A percentile compares a stretch with the other conserved stretches of the same genome.
phyloP scores from a whole-genome alignment of 1,140 invertebrate genomes.

The Hesperophylax magnus region DNA sequence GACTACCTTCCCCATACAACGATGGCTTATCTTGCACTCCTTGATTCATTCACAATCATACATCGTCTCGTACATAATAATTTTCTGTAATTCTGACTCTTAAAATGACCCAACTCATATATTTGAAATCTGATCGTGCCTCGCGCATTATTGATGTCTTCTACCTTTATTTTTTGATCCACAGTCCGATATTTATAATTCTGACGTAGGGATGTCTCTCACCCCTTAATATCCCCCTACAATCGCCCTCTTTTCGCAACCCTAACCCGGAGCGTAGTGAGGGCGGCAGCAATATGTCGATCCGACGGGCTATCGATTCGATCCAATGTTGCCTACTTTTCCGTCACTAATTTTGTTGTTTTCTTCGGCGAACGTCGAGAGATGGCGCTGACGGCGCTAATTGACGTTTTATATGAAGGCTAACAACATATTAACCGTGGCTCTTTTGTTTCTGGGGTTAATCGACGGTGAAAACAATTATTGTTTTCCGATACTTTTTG shows the following conservation, averaged over 20 bases:
- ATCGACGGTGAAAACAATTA: neutral
- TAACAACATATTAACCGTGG: neutral
- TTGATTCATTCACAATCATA: too few relatives aligned
- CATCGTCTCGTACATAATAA: too few relatives aligned
- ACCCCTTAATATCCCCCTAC: neutral
- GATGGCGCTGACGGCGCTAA: slow-evolving; percentile 30
- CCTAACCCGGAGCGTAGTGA: neutral
- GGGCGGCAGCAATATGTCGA: slow-evolving; percentile 29
- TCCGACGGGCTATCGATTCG: slow-evolving; percentile 29
- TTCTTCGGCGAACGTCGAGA: neutral
- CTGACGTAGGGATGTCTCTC: slow-evolving; percentile 19
- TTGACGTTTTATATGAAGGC: slow-evolving; percentile 7
- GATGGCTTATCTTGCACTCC: too few relatives aligned
- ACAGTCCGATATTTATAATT: neutral
- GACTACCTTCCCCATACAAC: too few relatives aligned
- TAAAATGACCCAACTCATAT: too few relatives aligned
- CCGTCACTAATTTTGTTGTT: neutral
- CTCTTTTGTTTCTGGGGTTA: neutral
- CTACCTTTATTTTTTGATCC: too few relatives aligned
- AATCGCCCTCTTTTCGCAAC: slow-evolving; percentile 2
- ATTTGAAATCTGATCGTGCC: too few relatives aligned
- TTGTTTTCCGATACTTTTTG: neutral
- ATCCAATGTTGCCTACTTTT: slow-evolving; percentile 18
- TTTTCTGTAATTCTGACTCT: too few relatives aligned
- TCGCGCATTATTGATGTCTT: too few relatives aligned